A percentile compares a stretch with the other conserved stretches of the same genome.
phyloP scores from a whole-genome alignment of 2,797 vertebrate species.

The Epinephelus coioides region DNA sequence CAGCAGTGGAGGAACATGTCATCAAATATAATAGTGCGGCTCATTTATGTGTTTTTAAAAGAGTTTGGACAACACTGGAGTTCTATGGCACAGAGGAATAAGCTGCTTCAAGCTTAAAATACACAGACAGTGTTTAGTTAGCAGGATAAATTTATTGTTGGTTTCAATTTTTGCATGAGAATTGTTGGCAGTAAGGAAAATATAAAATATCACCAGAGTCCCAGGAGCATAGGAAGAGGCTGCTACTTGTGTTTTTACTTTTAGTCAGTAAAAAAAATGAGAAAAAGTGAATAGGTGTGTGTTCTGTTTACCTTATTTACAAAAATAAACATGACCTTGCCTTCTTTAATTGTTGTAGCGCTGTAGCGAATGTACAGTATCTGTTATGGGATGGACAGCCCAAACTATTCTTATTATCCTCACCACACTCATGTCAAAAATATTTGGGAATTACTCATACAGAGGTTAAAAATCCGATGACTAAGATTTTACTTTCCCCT shows the following conservation, averaged over 20 bases:
- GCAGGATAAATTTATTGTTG: neutral
- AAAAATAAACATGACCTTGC: neutral
- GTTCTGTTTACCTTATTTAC: neutral
- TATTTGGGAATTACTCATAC: slow-evolving; percentile 34
- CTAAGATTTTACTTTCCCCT: slow-evolving; percentile 35
- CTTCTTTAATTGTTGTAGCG: neutral
- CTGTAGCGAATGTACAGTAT: neutral
- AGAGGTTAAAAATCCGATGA: slow-evolving; percentile 32
- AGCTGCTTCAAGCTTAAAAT: neutral
- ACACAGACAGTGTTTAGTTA: neutral
- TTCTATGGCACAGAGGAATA: neutral
- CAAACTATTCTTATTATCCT: slow-evolving; percentile 9
- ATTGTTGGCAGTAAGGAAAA: neutral
- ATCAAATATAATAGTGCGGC: neutral
- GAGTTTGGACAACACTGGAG: neutral
- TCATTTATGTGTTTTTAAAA: neutral
- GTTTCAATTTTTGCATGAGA: neutral
- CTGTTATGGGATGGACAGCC: slow-evolving; percentile 14
- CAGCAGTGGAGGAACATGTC: too few relatives aligned
- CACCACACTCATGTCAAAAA: slow-evolving; percentile 29
- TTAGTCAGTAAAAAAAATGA: neutral
- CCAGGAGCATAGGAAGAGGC: neutral
- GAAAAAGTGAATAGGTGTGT: neutral
- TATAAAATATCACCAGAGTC: neutral
- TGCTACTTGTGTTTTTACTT: slow-evolving; percentile 22